Evolutionary conservation across 2,888 invertebrate species (phyloP), one percentile per base, ranked within the genome.

Genomic region (Nephrotoma flavescens): DNA sequence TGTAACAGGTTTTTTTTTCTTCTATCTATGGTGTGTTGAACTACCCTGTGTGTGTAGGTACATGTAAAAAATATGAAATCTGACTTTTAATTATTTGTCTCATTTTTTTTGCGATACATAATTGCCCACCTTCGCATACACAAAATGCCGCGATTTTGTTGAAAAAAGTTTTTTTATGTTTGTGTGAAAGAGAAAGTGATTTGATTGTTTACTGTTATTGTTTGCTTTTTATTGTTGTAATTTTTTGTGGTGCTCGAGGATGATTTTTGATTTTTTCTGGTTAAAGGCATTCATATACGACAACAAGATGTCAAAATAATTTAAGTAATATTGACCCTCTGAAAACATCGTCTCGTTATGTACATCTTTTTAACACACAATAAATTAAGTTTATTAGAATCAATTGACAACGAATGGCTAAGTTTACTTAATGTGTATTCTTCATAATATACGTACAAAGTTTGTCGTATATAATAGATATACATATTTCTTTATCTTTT

Each of bases 341-440:
- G 9, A 31, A 71, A 11, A 31, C 71, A 31, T 31, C 71, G 31
- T 71, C 31, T 31, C 31, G 31, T 31, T 31, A 31, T 31, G 71
- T 71, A 9, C 31, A 7, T 31, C 31, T 71, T 31, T n/a, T 71
- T 71, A 71, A 31, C 31, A 71, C 31, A 71, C 31, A 71, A 71
- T 71, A 71, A 71, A 71, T 71, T 71, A 71, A 84, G 41, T 84
- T 84, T 84, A 84, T 84, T 84, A 84, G 84, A 42, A 84, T 84
- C 84, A 84, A 84, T 84, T 84, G 84, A 84, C 84, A 84, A 42
- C 42, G 41, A 84, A 42, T 71, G 71, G 71, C 71, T 71, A 71
- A 71, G 71, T 71, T 71, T 71, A 71, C 71, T 71, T 71, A 71
- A 52, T 52, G 9, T 47, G 12, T 57, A 57, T 57, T 15, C 6